Base-by-base conservation (phyloP, 2,797 vertebrate species). In the Hoplostethus mediterraneus region DNA sequence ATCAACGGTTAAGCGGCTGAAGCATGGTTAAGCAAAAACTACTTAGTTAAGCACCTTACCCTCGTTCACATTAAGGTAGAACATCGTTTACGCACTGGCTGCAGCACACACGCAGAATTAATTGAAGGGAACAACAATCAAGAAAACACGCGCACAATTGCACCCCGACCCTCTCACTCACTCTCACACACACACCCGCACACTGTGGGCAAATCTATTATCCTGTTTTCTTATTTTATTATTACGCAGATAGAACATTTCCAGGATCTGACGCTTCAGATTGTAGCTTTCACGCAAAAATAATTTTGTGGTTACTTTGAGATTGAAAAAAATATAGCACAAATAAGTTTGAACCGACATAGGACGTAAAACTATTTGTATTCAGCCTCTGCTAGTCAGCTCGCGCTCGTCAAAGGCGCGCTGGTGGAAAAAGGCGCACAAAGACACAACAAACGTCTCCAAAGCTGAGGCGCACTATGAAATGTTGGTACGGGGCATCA, bases 21-120 rank as follows among this genome's bases (percentile, higher is more conserved):
- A 12, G 42, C 0, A 3, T 72, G 57, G 25, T 62, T 62, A 64
- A 73, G 60, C 40, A 58, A 60, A 71, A 74, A 85, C 58, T 51
- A 73, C 61, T 86, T 80, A 73, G 61, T 86, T 80, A 84, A 82
- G 79, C 77, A 75, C 53, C 54, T 67, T 56, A 75, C 76, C 77
- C 38, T 70, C 55, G 44, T 58, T 45, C 53, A 63, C 62, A 59
- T 40, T 36, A 30, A 57, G 33, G 66, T 42, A 73, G 10, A 60
- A 16, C 52, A 53, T 63, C 72, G 25, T 65, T n/a, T 30, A 67
- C 49, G 52, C 67, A 67, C 68, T 53, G 49, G 66, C 63, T 67
- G 56, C 49, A 21, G 6, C 45, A 36, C 31, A 65, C 57, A 42
- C n/a, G 38, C 48, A 10, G 10, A 76, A 64, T 67, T 73, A 56